Base-by-base conservation (phyloP, 1,140 invertebrate genomes). In the Oryctes rhinoceros region DNA sequence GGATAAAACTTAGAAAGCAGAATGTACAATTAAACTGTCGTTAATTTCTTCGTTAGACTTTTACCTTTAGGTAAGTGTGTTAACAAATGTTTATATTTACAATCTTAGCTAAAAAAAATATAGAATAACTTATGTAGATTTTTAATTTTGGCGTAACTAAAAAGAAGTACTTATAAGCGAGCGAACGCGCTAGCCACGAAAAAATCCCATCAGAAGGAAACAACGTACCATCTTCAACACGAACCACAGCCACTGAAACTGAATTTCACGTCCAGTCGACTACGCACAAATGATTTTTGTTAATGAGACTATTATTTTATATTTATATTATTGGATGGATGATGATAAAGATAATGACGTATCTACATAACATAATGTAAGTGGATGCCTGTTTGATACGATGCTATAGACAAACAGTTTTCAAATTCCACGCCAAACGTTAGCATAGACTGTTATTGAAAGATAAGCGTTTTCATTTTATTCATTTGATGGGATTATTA, bases 241-340 rank as follows among this genome's bases (percentile, higher is more conserved):
- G n/a, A 6, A 59, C 18, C 1, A 59, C 15, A 59, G 6, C n/a
- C 53, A 59, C 53, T 59, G 3, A n/a, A 59, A n/a, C 53, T 7
- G 5, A 59, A 59, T 59, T 53, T 59, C 53, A 59, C n/a, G 13
- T 59, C n/a, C 6, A 18, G 53, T 59, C 18, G 18, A 20, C 53
- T 6, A 59, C 15, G n/a, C 53, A 18, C 53, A 59, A 59, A 18
- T 59, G 53, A 59, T 59, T 59, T 59, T 59, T 59, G 18, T 18
- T 18, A 59, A 59, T 59, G 18, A 59, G 53, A 59, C 53, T 59
- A 59, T 18, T 59, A 59, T 59, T 59, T 59, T 59, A 59, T 59
- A 59, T 59, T 59, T 4, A n/a, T n/a, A 59, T 59, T 59, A 59
- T 59, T 59, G n/a, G 53, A 59, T 59, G n/a, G 53, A 59, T 59